Conservation (phyloP, 2,113 vertebrate genomes). For the Orthonyx spaldingii region DNA sequence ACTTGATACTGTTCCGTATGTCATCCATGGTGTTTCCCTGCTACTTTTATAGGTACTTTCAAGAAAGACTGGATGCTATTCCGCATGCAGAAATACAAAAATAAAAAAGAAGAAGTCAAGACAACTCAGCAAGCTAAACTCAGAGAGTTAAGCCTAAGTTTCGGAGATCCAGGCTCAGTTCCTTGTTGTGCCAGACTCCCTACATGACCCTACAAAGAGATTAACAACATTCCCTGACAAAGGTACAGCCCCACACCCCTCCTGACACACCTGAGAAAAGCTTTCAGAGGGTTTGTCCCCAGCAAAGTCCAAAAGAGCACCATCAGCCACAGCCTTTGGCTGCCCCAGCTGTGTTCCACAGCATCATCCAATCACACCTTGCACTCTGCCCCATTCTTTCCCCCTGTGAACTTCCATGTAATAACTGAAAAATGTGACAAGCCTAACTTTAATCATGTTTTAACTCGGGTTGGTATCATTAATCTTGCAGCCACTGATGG, state of each 20-base stretch:
- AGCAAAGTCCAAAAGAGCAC: not conserved
- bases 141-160: not conserved
- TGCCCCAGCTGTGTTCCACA: not conserved
- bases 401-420: not conserved
- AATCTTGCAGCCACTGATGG: constrained; percentile 61
- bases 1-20: not conserved
- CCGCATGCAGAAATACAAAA: not conserved
- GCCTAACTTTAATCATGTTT: constrained; percentile 50
- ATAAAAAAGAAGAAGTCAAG: not conserved
- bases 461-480: constrained; percentile 57
- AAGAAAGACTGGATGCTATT: not conserved
- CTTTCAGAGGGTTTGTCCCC: not conserved
- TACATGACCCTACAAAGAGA: not conserved
- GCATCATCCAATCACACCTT: not conserved
- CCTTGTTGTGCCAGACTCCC: not conserved
- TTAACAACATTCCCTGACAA: not conserved
- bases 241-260: not conserved
- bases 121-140: not conserved
- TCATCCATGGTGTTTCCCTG: not conserved
- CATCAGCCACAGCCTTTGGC: not conserved
- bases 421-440: constrained; percentile 37
- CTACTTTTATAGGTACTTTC: not conserved
- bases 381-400: not conserved
- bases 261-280: not conserved
- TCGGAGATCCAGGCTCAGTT: not conserved